Base-by-base conservation (phyloP, 2,888 invertebrate species). In the Oegoconia quadripuncta region DNA sequence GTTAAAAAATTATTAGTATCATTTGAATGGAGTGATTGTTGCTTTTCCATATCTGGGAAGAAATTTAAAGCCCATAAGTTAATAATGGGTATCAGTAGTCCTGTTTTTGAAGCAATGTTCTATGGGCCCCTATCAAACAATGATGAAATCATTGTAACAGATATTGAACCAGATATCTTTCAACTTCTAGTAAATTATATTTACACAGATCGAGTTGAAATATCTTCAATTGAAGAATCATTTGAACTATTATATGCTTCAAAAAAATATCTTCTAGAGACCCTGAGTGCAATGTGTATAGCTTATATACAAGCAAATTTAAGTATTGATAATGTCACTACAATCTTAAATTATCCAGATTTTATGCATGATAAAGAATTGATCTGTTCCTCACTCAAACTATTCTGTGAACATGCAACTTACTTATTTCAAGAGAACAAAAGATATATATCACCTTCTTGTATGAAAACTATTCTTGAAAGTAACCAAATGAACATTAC, bases 91-190 rank as follows among this genome's bases (percentile, higher is more conserved):
- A 89, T 89, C 41, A 89, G 89, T 52, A 92, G 92, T 62, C 91
- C 91, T 5, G 92, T 92, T 22, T 92, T 92, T 76, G 91, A 91
- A 70, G 91, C 90, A 16, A 91, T 92, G 91, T 88, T 92, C 46
- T 92, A 89, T 71, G 92, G 92, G 1, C 88, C 90, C 9, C 56
- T 92, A 54, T 89, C 90, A 22, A 75, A 77, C 40, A 65, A 74
- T 48, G 68, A 74, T 33, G 78, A 83, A 48, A 89, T 91, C 42
- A 60, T 69, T 33, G 82, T 91, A 41, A 83, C 88, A 40, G 92
- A 92, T 59, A 89, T 91, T 42, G 87, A 89, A 52, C 87, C 90
- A 16, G 83, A 87, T 36, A 88, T 89, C 48, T 92, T 92, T 70
- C 88, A 89, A 59, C 77, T 89, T 42, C 69, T 91, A 49, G 69